Base-by-base conservation (phyloP, 2,888 invertebrate genomes). In the Cephus pulcher region DNA sequence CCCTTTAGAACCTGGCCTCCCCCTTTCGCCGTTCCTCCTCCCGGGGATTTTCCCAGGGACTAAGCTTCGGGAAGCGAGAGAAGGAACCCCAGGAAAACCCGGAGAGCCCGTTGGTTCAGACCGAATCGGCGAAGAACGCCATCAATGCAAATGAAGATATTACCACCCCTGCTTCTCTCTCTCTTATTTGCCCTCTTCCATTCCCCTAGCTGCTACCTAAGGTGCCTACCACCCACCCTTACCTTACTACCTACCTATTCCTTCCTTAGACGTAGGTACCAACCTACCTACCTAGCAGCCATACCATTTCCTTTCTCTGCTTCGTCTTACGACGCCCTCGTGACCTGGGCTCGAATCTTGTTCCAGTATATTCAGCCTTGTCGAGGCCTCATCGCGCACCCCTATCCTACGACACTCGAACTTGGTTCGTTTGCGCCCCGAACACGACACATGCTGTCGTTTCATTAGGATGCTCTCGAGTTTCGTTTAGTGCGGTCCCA, bases 121-220 rank as follows among this genome's bases (percentile, higher is more conserved):
- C 32, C 56, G 76, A 77, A 77, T 79, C 79, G 74, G 40, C 79
- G 76, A 74, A 76, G 79, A 79, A 76, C 79, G 71, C 82, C 84
- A 84, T 85, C 84, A 83, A 86, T 86, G 86, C 83, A 86, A 86
- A 86, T 85, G 86, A 86, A 86, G 86, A 86, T 86, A 79, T 79
- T 79, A 79, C 79, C 76, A 76, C 76, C 76, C 79, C 76, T 69
- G 74, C 34, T 34, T 73, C 40, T 34, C 69, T 34, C 69, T 34
- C 74, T 73, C 56, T 71, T 71, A 23, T 4, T 32, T 33, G 71
- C 32, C 71, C 71, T 71, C 71, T 71, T 71, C 71, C 71, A 32
- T 70, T 70, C 32, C 71, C 71, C n/a, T 70, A 32, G 32, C 71
- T 70, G 40, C 40, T 40, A 40, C 12, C 40, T 4, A 40, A 40